Evolutionary conservation across 2,888 invertebrate genomes (phyloP).

Genomic region (Cheilosia soror): DNA sequence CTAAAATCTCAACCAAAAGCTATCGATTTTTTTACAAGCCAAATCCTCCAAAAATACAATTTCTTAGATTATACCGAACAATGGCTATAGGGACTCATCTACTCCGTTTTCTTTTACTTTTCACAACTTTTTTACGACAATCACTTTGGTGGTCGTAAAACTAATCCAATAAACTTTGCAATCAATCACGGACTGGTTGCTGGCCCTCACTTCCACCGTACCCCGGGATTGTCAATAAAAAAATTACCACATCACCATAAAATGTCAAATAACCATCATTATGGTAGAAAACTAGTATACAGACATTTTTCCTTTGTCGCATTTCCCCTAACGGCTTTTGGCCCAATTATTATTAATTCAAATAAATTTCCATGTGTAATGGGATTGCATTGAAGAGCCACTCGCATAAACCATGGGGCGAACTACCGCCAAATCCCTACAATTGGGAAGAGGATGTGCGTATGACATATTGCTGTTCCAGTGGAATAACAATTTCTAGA

Average conservation of each 20-base stretch:
- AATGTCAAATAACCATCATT: slow-evolving; percentile 64
- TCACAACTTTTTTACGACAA: slow-evolving; percentile 36
- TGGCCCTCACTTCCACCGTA: background rate
- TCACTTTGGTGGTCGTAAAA: slow-evolving; percentile 57
- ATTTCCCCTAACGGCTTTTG: slow-evolving; percentile 9
- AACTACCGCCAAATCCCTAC: slow-evolving; percentile 41
- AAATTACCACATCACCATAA: slow-evolving; percentile 67
- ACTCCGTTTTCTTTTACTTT: background rate
- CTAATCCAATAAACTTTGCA: slow-evolving; percentile 67
- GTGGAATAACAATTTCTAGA: slow-evolving; percentile 41
- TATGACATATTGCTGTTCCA: slow-evolving; percentile 58
- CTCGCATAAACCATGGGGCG: slow-evolving; percentile 20
- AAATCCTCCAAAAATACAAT: background rate
- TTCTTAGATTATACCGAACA: slow-evolving; percentile 3
- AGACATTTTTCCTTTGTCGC: background rate
- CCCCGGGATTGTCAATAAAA: slow-evolving; percentile 60
- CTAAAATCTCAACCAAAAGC: too few species aligned
- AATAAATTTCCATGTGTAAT: slow-evolving; percentile 65
- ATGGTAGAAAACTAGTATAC: slow-evolving; percentile 10
- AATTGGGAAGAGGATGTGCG: slow-evolving; percentile 57
- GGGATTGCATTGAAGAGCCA: slow-evolving; percentile 49
- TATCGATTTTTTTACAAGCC: too few species aligned
- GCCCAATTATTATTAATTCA: slow-evolving; percentile 72
- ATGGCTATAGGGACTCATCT: background rate
- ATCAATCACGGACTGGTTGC: slow-evolving; percentile 39